Conservation (phyloP, 2,113 vertebrate species). For the Varanus komodoensis region DNA sequence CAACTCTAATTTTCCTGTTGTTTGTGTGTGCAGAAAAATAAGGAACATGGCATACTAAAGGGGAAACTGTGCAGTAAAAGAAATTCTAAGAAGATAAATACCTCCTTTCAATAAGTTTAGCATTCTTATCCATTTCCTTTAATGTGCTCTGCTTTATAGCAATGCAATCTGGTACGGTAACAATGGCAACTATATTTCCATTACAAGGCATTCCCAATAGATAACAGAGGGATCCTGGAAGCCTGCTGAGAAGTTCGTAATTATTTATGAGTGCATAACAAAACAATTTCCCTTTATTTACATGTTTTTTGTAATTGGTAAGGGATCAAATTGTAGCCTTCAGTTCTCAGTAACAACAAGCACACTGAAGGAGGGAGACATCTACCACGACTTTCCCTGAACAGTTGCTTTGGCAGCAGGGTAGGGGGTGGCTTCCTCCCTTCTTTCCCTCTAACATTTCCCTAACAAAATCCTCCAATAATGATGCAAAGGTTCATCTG, state of each 20-base stretch:
- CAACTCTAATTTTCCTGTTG: conserved; percentile 23
- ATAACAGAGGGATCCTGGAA: conserved; percentile 39
- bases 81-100: conserved; percentile 50
- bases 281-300: conserved; percentile 44
- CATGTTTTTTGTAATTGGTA: conserved; percentile 51
- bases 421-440: conserved; percentile 19
- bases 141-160: conserved; percentile 33
- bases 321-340: conserved; percentile 29
- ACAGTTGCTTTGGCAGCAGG: neutral
- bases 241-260: conserved; percentile 46
- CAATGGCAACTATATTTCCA: conserved; percentile 38
- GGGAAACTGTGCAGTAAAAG: conserved; percentile 36
- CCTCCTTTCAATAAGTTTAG: conserved; percentile 46
- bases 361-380: conserved; percentile 29
- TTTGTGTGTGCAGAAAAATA: conserved; percentile 36
- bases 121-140: conserved; percentile 40
- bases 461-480: conserved; percentile 16
- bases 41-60: conserved; percentile 31
- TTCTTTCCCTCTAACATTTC: conserved; percentile 17
- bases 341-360: conserved; percentile 19
- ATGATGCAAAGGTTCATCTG: accelerated
- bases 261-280: conserved; percentile 50
- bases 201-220: neutral
- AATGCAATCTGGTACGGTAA: conserved; percentile 37
- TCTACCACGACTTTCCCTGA: conserved; percentile 24